Evolutionary conservation across 2,797 vertebrate genomes (phyloP), one percentile per base, ranked within the genome.

Genomic region (Adrianichthys oophorus): DNA sequence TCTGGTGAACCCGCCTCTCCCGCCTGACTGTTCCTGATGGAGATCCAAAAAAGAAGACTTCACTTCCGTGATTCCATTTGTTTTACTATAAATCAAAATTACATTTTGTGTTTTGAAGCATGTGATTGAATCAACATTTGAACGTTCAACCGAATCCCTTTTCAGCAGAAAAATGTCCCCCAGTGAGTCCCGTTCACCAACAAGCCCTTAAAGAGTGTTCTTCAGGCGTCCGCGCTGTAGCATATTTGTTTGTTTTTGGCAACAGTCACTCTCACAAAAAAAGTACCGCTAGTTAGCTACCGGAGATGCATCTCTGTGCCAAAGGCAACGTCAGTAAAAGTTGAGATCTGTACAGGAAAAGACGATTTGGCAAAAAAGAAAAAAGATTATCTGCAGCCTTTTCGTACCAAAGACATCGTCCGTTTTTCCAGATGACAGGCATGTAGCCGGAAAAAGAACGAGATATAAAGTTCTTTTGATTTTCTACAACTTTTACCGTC

Each of bases 61-160:
- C 41, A 32, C 2, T 0, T 14, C 43, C 54, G 71, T 68, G 46
- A 48, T 74, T 78, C 71, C 16, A 13, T 88, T 83, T 67, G 46
- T 90, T 93, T 90, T 88, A 89, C 81, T 92, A 89, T 56, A 91
- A 93, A 92, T 83, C 79, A 87, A 79, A 89, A 84, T 87, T 85
- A 91, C 88, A 91, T 85, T 88, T 87, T 80, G 85, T 90, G 85
- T 91, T 68, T 87, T 83, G 75, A 88, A 88, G 86, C 85, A 84
- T 79, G 87, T 90, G 84, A 48, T 79, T 82, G 80, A 76, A 75
- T 87, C 74, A 86, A 87, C 84, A 85, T 87, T 84, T 87, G 74
- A 87, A 89, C 85, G 70, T 62, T 82, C 84, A 82, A 77, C 87
- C 72, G 81, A 89, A 88, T 69, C 69, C 63, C 68, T 82, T 85